These are phyloP conservation scores for Resseliella maxima DNA, from an alignment of 2,888 invertebrate genomes.

Conservation along the genomic window DNA sequence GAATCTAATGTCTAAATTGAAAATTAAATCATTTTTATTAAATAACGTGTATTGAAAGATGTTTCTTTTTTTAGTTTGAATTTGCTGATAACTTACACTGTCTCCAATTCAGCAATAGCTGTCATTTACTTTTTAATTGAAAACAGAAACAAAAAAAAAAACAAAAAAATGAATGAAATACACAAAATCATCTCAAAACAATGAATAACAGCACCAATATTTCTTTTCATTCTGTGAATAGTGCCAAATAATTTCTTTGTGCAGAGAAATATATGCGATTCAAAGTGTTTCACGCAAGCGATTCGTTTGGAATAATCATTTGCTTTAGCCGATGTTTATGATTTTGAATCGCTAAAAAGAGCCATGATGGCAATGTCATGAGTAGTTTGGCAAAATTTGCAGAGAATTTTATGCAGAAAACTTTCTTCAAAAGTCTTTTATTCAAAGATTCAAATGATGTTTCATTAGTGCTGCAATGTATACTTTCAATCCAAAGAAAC, in stretches of 20 bases:
- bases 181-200: slow-evolving; percentile 3
- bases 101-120: too few species aligned
- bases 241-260: slow-evolving; percentile 77
- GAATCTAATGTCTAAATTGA: too few species aligned
- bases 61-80: background rate
- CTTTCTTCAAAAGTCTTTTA: slow-evolving; percentile 94
- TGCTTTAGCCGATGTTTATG: slow-evolving; percentile 80
- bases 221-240: slow-evolving; percentile 83
- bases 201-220: slow-evolving; percentile 72
- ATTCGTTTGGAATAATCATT: slow-evolving; percentile 96
- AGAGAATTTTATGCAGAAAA: slow-evolving; percentile 84
- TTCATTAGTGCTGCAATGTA: slow-evolving; percentile 64
- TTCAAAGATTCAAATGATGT: slow-evolving; percentile 64
- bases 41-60: too few species aligned
- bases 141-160: background rate
- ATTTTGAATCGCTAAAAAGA: slow-evolving; percentile 76
- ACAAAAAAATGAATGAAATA: background rate
- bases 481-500: slow-evolving; percentile 15
- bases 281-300: slow-evolving; percentile 82
- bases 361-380: slow-evolving; percentile 78
- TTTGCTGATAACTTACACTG: background rate
- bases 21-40: too few species aligned
- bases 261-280: slow-evolving; percentile 71
- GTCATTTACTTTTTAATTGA: too few species aligned
- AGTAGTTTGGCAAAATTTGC: slow-evolving; percentile 89